phyloP scores from a whole-genome alignment of 2,797 vertebrate species.

The Enteromius mattozi region DNA sequence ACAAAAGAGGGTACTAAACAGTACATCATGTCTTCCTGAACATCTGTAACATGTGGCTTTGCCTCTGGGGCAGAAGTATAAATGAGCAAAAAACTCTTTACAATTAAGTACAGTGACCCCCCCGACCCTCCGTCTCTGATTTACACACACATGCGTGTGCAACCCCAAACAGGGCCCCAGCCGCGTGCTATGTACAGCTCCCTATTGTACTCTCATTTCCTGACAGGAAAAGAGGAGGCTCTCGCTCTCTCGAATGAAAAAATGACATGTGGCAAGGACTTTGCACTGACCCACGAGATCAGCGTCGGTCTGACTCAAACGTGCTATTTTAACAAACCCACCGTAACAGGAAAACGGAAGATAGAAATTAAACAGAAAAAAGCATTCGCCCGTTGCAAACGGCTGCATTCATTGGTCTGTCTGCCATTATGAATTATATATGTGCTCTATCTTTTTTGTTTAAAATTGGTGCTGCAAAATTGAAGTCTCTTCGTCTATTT shows the following conservation, averaged over 20 bases:
- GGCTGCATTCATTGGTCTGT: constrained; percentile 5
- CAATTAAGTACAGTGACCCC: constrained; percentile 22
- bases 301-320: constrained; percentile 25
- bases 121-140: constrained; percentile 1
- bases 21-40: neutral
- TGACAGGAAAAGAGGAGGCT: constrained; percentile 64
- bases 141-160: constrained; percentile 30
- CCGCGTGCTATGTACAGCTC: constrained; percentile 55
- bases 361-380: constrained; percentile 42
- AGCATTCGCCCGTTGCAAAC: constrained; percentile 23
- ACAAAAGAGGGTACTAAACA: neutral
- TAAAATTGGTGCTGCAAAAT: constrained; percentile 29
- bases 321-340: constrained; percentile 49
- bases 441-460: constrained; percentile 15
- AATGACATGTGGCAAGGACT: constrained; percentile 46
- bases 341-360: constrained; percentile 35
- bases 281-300: constrained; percentile 39
- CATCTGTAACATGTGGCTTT: constrained; percentile 27
- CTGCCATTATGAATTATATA: constrained; percentile 43
- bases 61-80: neutral
- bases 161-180: constrained; percentile 45
- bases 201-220: constrained; percentile 68
- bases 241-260: constrained; percentile 46
- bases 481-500: constrained; percentile 49
- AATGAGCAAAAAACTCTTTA: constrained; percentile 6